Percentiles rank a stretch among this genome's conserved stretches.
These are phyloP conservation scores for Leuciscus waleckii DNA, from an alignment of 2,797 vertebrate genomes.

Conservation along the genomic window DNA sequence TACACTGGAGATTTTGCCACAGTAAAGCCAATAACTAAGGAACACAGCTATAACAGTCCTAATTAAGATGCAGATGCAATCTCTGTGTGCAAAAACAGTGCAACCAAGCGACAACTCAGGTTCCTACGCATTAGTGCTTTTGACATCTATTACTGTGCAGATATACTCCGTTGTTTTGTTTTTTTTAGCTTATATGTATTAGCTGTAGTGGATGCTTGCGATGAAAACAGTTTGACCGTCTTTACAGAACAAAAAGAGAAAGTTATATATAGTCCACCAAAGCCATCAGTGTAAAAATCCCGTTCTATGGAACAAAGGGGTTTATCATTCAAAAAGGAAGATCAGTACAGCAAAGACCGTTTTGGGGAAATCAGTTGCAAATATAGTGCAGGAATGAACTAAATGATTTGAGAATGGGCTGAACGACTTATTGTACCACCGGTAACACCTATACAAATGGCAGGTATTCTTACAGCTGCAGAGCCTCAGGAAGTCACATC, in stretches of 20 bases:
- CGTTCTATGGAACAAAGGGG: not conserved
- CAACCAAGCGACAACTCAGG: slow-evolving; percentile 10
- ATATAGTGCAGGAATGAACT: slow-evolving; percentile 14
- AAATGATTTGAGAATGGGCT: slow-evolving; percentile 1
- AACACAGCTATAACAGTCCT: not conserved
- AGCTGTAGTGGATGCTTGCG: not conserved
- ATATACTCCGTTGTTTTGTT: not conserved
- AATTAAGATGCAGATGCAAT: slow-evolving; percentile 31
- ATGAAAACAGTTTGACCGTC: not conserved
- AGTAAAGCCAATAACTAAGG: slow-evolving; percentile 7
- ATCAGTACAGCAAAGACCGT: not conserved
- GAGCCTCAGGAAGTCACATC: slow-evolving; percentile 19
- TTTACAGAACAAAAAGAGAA: slow-evolving; percentile 5
- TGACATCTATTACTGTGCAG: not conserved
- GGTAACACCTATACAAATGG: not conserved
- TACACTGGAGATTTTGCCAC: slow-evolving; percentile 7
- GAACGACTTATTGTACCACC: not conserved
- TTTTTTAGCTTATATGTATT: not conserved
- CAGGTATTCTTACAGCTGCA: slow-evolving; percentile 8
- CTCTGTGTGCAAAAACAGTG: slow-evolving; percentile 5
- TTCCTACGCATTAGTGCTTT: slow-evolving; percentile 1
- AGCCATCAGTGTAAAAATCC: not conserved
- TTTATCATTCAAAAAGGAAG: not conserved
- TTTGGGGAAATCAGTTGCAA: not conserved
- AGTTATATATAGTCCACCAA: not conserved